These are phyloP conservation scores for Melitaea cinxia DNA, from an alignment of 1,140 invertebrate genomes.

Conservation along the genomic window DNA sequence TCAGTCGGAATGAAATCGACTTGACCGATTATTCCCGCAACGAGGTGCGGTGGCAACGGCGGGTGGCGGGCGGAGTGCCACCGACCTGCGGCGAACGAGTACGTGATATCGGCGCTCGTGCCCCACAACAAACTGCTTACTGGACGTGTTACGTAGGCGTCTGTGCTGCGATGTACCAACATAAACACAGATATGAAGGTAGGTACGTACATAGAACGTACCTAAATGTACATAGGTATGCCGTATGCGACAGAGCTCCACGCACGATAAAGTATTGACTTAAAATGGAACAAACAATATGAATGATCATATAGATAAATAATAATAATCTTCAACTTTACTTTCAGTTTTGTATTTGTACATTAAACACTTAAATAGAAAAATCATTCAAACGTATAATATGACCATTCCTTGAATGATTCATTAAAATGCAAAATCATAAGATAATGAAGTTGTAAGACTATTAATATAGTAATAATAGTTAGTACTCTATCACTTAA, in stretches of 20 bases:
- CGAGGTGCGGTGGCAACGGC: slow-evolving; percentile 73
- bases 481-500: not conserved
- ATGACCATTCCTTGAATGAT: no score
- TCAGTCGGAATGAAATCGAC: slow-evolving; percentile 54
- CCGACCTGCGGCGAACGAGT: slow-evolving; percentile 76
- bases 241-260: slow-evolving; percentile 34
- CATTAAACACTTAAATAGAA: not conserved
- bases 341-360: not conserved
- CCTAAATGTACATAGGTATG: slow-evolving; percentile 45
- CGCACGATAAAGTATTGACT: slow-evolving; percentile 54
- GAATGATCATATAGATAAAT: slow-evolving; percentile 3
- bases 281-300: slow-evolving; percentile 35
- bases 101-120: slow-evolving; percentile 80
- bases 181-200: slow-evolving; percentile 67
- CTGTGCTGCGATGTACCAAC: slow-evolving; percentile 71
- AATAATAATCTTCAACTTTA: not conserved
- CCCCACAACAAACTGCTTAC: slow-evolving; percentile 81
- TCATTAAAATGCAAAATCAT: no score
- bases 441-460: no score
- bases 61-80: slow-evolving; percentile 74
- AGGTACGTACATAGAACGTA: slow-evolving; percentile 47
- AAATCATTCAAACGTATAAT: no score
- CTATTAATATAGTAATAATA: no score
- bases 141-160: slow-evolving; percentile 80
- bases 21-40: slow-evolving; percentile 77